phyloP scores from a whole-genome alignment of 2,888 invertebrate genomes.

The Heteromurus nitidus region DNA sequence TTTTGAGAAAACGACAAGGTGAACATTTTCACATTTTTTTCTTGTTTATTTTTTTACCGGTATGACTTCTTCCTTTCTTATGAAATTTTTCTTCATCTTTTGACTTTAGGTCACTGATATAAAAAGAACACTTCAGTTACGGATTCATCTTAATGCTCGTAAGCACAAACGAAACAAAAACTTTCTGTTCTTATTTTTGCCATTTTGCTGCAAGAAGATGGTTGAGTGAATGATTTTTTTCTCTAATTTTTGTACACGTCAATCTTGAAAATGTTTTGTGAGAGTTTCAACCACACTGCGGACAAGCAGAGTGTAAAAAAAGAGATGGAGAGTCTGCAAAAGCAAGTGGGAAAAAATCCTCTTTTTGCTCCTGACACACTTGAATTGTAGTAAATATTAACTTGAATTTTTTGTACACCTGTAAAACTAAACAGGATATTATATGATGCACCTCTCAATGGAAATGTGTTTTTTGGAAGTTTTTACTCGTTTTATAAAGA shows the following conservation, averaged over 20 bases:
- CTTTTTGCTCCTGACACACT: conserved; percentile 24
- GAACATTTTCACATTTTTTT: conserved; percentile 30
- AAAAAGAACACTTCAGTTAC: too few relatives aligned
- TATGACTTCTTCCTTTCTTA: conserved; percentile 28
- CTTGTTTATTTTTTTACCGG: not conserved
- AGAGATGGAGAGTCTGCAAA: conserved; percentile 14
- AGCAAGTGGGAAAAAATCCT: not conserved
- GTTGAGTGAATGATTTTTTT: not conserved
- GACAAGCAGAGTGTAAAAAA: conserved; percentile 26
- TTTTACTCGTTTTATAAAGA: conserved; percentile 27
- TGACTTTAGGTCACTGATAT: conserved; percentile 35
- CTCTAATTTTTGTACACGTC: too few relatives aligned
- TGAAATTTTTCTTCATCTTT: conserved; percentile 21
- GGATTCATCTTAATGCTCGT: not conserved
- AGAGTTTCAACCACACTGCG: not conserved
- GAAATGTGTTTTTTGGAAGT: conserved; percentile 37
- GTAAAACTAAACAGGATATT: too few relatives aligned
- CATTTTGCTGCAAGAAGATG: too few relatives aligned
- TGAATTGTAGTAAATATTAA: conserved; percentile 29
- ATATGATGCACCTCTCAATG: too few relatives aligned
- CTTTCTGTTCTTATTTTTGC: not conserved
- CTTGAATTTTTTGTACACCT: too few relatives aligned
- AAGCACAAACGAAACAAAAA: too few relatives aligned
- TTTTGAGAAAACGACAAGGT: not conserved
- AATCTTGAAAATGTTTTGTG: too few relatives aligned